These are phyloP conservation scores for Netelia melanura DNA, from an alignment of 2,888 invertebrate species.

Conservation along the genomic window DNA sequence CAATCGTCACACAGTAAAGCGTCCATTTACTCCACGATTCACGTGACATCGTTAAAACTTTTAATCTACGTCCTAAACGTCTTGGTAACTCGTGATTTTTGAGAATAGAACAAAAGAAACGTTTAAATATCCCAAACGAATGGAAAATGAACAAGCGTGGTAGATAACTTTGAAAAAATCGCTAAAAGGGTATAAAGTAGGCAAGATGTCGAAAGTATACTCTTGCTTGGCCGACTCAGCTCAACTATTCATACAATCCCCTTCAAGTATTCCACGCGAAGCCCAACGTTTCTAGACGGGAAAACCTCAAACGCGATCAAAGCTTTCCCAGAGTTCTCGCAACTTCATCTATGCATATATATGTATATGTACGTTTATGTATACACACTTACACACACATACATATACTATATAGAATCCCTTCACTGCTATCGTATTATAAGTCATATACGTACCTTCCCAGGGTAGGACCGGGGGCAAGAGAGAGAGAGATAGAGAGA, in stretches of 20 bases:
- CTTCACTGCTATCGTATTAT: conserved; percentile 7
- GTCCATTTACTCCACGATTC: too few species aligned
- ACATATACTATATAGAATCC: not conserved
- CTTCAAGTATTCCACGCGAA: conserved; percentile 43
- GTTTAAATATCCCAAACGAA: not conserved
- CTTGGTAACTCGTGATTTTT: too few species aligned
- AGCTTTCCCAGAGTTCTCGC: conserved; percentile 51
- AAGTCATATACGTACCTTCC: conserved; percentile 30
- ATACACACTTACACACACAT: not conserved
- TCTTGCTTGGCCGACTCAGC: conserved; percentile 1
- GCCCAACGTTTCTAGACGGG: conserved; percentile 18
- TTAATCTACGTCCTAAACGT: too few species aligned
- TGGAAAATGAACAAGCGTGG: not conserved
- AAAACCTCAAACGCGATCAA: conserved; percentile 55
- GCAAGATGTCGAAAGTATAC: conserved; percentile 19
- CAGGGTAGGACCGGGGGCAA: not conserved
- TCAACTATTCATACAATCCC: conserved; percentile 50
- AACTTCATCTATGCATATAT: not conserved
- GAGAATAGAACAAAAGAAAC: not conserved
- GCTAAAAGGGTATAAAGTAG: conserved; percentile 9
- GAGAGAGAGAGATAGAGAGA: not conserved
- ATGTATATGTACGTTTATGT: not conserved
- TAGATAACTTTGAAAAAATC: conserved; percentile 6
- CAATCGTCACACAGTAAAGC: too few species aligned
- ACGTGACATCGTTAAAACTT: too few species aligned